phyloP scores from a whole-genome alignment of 1,140 invertebrate species.

The Linepithema humile region DNA sequence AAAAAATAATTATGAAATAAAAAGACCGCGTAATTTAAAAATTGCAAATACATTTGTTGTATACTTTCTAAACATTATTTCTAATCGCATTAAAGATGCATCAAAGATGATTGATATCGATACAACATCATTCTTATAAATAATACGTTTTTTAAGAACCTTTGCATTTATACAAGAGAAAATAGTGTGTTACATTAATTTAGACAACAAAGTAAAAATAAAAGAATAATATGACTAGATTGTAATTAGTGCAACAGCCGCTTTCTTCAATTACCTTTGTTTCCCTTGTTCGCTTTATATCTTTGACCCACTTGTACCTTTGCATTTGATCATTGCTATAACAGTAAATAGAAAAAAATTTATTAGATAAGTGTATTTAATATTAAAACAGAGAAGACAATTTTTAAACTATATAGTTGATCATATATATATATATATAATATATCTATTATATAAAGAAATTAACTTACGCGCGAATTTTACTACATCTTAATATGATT shows the following conservation, averaged over 20 bases:
- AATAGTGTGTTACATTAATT: conserved; percentile 4
- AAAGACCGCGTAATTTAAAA: conserved; percentile 18
- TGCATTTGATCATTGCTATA: conserved; percentile 67
- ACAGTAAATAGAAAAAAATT: conserved; percentile 60
- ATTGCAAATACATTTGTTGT: conserved; percentile 36
- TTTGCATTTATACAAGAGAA: not conserved
- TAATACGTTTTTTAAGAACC: not conserved
- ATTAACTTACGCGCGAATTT: too few species aligned
- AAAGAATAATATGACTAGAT: conserved; percentile 79
- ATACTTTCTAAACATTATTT: conserved; percentile 5
- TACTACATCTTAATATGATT: too few species aligned
- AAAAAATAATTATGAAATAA: conserved; percentile 32
- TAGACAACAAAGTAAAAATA: conserved; percentile 5
- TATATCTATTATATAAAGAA: not conserved
- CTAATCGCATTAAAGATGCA: not conserved
- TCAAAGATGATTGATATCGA: conserved; percentile 5
- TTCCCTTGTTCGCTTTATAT: not conserved
- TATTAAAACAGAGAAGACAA: not conserved
- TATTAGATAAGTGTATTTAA: not conserved
- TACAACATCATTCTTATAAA: conserved; percentile 7
- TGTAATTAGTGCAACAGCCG: conserved; percentile 76
- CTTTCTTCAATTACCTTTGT: conserved; percentile 59
- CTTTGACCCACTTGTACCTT: not conserved
- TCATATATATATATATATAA: conserved; percentile 21
- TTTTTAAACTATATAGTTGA: not conserved